Conservation (phyloP, 1,140 invertebrate genomes). For the Mercenaria mercenaria region DNA sequence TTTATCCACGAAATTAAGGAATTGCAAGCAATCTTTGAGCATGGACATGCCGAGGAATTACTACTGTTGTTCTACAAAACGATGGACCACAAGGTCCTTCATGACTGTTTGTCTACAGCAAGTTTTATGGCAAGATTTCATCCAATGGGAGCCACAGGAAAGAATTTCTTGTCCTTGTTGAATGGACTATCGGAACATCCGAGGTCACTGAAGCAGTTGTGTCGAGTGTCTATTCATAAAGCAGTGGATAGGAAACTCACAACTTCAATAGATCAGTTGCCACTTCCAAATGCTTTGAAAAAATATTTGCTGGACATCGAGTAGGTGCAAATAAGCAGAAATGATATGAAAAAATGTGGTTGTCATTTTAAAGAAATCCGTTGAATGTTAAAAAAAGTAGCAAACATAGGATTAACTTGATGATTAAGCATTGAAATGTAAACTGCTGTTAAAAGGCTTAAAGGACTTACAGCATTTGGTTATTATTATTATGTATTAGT, state of each 20-base stretch:
- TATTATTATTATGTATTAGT: too few species aligned
- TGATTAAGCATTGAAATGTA: too few species aligned
- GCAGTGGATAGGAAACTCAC: conserved; percentile 77
- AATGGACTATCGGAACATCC: conserved; percentile 79
- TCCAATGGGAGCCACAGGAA: conserved; percentile 70
- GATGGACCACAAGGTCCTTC: conserved; percentile 82
- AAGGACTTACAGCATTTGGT: too few species aligned
- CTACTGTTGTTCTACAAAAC: conserved; percentile 83
- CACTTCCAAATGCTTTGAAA: conserved; percentile 79
- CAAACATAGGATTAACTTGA: too few species aligned
- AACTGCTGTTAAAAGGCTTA: too few species aligned
- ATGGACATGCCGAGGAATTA: conserved; percentile 76
- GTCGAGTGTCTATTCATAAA: conserved; percentile 83
- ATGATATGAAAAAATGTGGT: too few species aligned
- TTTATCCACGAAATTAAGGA: conserved; percentile 80
- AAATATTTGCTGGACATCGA: conserved; percentile 81
- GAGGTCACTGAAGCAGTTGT: conserved; percentile 79
- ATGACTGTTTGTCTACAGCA: conserved; percentile 79
- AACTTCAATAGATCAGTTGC: conserved; percentile 75
- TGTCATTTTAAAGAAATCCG: too few species aligned
- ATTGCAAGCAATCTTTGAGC: conserved; percentile 70
- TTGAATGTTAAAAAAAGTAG: too few species aligned
- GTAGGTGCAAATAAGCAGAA: too few species aligned
- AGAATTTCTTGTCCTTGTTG: conserved; percentile 73
- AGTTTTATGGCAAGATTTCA: conserved; percentile 77